Percentiles rank a stretch among this genome's conserved stretches.
Evolutionary conservation across 2,888 invertebrate species (phyloP).

Genomic region (Eristalinus sepulchralis): DNA sequence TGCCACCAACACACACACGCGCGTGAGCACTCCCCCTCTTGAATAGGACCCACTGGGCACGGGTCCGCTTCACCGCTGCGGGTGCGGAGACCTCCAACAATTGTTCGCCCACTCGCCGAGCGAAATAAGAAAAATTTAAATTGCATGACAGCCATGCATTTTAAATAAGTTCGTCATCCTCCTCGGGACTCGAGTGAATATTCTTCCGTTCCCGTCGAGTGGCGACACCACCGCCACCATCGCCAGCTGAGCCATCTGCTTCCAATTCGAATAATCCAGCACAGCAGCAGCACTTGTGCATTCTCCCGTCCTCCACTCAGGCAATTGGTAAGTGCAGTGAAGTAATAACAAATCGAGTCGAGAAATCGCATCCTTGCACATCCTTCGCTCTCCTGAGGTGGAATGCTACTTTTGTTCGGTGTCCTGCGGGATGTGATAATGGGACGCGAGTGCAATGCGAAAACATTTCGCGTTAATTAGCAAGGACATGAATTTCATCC

Average conservation of each 20-base stretch:
- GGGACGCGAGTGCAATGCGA: constrained; percentile 28
- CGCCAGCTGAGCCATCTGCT: constrained; percentile 46
- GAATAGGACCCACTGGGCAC: constrained; percentile 46
- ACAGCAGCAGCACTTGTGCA: constrained; percentile 25
- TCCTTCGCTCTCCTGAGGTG: constrained; percentile 6
- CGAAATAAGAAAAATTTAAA: constrained; percentile 53
- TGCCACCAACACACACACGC: not conserved
- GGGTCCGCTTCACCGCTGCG: constrained; percentile 45
- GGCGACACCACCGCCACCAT: constrained; percentile 27
- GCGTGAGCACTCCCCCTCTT: not conserved
- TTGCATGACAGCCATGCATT: constrained; percentile 67
- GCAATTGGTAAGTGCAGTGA: constrained; percentile 57
- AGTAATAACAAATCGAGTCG: constrained; percentile 60
- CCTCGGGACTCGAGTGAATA: constrained; percentile 39
- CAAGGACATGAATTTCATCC: constrained; percentile 37
- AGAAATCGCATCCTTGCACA: constrained; percentile 26
- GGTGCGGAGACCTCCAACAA: constrained; percentile 32
- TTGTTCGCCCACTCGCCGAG: constrained; percentile 26
- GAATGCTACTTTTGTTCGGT: constrained; percentile 28
- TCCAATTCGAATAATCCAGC: constrained; percentile 39
- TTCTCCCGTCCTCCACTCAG: constrained; percentile 34
- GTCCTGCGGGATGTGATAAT: constrained; percentile 61
- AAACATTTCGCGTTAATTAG: constrained; percentile 56
- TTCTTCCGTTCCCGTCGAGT: constrained; percentile 42
- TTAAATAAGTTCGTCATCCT: constrained; percentile 62